Percentiles rank a stretch among this genome's conserved stretches.
These are phyloP conservation scores for Platycheirus rosarum DNA, from an alignment of 2,888 invertebrate species.

Conservation along the genomic window DNA sequence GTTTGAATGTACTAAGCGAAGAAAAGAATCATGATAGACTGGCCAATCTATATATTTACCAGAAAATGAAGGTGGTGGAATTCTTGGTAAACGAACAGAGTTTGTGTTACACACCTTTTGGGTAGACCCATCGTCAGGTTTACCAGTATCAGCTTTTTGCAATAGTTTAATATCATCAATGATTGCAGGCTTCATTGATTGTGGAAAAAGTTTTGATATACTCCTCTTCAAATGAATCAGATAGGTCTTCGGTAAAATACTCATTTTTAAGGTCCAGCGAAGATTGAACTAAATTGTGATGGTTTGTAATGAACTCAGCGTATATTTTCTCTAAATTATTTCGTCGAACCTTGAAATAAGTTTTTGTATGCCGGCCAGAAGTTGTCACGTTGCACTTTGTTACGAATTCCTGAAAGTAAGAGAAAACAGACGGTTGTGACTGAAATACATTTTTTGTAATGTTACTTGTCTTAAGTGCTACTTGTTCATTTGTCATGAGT, in stretches of 20 bases:
- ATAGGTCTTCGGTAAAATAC: slow-evolving; percentile 12
- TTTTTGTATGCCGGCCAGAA: slow-evolving; percentile 10
- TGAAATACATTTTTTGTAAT: slow-evolving; percentile 14
- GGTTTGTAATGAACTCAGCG: background rate
- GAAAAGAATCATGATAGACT: slow-evolving; percentile 21
- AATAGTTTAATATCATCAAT: background rate
- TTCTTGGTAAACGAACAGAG: slow-evolving; percentile 13
- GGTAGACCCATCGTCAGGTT: background rate
- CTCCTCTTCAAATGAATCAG: slow-evolving; percentile 9
- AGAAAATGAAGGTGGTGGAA: slow-evolving; percentile 17
- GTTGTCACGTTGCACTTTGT: too few species aligned
- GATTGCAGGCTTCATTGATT: background rate
- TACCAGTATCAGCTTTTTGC: background rate
- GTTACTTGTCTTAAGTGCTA: background rate
- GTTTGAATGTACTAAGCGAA: slow-evolving; percentile 22
- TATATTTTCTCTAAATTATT: slow-evolving; percentile 18
- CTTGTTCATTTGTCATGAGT: too few species aligned
- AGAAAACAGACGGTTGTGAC: too few species aligned
- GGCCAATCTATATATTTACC: slow-evolving; percentile 33
- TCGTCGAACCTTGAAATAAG: slow-evolving; percentile 7
- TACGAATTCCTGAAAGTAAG: too few species aligned
- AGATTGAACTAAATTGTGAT: slow-evolving; percentile 6
- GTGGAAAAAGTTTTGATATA: background rate
- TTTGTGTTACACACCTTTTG: slow-evolving; percentile 1
- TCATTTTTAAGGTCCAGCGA: background rate